Conservation (phyloP, 2,113 vertebrate genomes). For the Heliornis fulica region DNA sequence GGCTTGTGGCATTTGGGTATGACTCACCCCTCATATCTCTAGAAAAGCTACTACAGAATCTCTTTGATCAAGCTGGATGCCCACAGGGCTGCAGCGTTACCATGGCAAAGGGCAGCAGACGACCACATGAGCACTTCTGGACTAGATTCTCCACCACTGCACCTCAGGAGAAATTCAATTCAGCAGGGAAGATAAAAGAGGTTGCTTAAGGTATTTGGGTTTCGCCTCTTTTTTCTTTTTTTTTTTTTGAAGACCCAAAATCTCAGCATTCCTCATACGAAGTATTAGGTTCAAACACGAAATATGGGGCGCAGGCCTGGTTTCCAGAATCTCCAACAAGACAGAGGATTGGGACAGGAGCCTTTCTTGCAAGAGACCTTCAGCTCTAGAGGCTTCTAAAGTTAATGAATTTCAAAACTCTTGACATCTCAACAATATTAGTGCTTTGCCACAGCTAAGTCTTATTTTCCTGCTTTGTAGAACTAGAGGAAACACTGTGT, state of each 20-base stretch:
- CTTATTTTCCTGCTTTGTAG: not conserved
- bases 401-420: not conserved
- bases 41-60: not conserved
- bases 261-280: not conserved
- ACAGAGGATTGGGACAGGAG: accelerated
- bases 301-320: not conserved
- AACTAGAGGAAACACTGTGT: not conserved
- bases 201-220: not conserved
- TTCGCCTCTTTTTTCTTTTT: not conserved
- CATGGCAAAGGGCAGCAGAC: not conserved
- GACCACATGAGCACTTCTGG: not conserved
- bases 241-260: not conserved
- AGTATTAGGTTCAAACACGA: too few relatives aligned
- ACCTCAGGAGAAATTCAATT: not conserved
- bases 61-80: not conserved
- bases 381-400: not conserved
- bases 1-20: not conserved
- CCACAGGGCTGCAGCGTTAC: not conserved
- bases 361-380: not conserved
- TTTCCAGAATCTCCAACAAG: not conserved
- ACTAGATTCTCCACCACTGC: not conserved
- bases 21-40: not conserved
- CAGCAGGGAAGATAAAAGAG: not conserved
- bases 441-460: not conserved
- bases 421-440: not conserved